Evolutionary conservation across 2,113 vertebrate genomes (phyloP).

Genomic region (Edolisoma coerulescens): DNA sequence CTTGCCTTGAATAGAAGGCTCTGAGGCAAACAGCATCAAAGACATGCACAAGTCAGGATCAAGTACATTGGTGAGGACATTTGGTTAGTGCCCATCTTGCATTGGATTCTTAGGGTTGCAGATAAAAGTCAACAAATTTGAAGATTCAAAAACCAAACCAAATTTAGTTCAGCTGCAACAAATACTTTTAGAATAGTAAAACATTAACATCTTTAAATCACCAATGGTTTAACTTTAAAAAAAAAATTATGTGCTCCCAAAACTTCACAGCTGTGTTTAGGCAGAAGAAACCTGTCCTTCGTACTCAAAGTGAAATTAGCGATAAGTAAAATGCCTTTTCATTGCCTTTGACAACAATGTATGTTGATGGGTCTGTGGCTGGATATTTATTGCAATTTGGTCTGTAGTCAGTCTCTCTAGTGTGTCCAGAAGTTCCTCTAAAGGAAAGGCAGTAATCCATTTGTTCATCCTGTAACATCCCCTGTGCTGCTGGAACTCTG

Average conservation of each 20-base stretch:
- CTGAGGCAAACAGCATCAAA: constrained; percentile 23
- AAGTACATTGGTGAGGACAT: neutral
- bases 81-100: neutral
- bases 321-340: neutral
- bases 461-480: neutral
- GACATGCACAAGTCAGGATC: neutral
- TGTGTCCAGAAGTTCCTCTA: neutral
- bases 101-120: neutral
- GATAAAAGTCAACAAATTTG: neutral
- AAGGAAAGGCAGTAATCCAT: neutral
- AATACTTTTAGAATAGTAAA: neutral
- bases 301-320: neutral
- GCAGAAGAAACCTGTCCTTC: neutral
- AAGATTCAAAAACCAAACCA: neutral
- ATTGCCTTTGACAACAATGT: neutral
- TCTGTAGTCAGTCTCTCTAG: neutral
- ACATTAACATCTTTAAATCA: neutral
- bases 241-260: neutral
- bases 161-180: neutral
- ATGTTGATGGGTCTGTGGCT: neutral
- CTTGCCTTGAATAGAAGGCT: constrained; percentile 17
- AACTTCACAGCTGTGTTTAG: neutral
- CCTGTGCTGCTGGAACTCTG: neutral
- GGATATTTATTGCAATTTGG: neutral
- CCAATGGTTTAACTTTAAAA: neutral